A percentile compares a stretch with the other conserved stretches of the same genome.
Evolutionary conservation across 2,797 vertebrate genomes (phyloP).

Genomic region (Enteromius fasciolatus): DNA sequence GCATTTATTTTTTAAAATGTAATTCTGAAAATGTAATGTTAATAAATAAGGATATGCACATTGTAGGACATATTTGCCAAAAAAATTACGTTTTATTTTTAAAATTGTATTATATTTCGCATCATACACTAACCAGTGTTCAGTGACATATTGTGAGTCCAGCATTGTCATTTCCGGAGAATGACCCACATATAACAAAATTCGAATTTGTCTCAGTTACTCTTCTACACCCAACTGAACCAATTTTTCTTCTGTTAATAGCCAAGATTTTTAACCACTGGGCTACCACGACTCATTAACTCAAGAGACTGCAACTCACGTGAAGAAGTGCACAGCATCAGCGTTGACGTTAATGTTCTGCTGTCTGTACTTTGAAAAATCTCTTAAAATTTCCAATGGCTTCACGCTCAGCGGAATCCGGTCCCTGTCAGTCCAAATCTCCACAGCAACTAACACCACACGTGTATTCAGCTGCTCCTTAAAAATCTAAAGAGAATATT

Average conservation of each 20-base stretch:
- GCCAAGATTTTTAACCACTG: not conserved
- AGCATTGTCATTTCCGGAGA: not conserved
- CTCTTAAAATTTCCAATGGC: conserved; percentile 83
- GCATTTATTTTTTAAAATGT: too few relatives aligned
- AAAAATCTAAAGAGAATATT: conserved; percentile 77
- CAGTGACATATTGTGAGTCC: not conserved
- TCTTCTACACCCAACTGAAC: not conserved
- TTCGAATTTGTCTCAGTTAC: not conserved
- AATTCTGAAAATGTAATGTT: not conserved
- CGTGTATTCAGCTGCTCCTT: conserved; percentile 89
- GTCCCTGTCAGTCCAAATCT: conserved; percentile 87
- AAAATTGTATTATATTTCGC: not conserved
- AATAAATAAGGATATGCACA: not conserved
- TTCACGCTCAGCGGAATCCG: conserved; percentile 80
- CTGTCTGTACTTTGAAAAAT: conserved; percentile 86
- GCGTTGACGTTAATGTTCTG: conserved; percentile 80
- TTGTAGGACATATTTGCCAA: not conserved
- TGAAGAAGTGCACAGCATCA: conserved; percentile 85
- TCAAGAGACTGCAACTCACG: conserved; percentile 73
- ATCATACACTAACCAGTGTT: not conserved
- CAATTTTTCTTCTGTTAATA: not conserved
- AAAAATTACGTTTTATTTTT: not conserved
- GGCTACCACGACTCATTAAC: not conserved
- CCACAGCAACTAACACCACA: conserved; percentile 85
- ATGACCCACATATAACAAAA: not conserved